Evolutionary conservation across 2,113 vertebrate species (phyloP).

Genomic region (Psephotus haematonotus): DNA sequence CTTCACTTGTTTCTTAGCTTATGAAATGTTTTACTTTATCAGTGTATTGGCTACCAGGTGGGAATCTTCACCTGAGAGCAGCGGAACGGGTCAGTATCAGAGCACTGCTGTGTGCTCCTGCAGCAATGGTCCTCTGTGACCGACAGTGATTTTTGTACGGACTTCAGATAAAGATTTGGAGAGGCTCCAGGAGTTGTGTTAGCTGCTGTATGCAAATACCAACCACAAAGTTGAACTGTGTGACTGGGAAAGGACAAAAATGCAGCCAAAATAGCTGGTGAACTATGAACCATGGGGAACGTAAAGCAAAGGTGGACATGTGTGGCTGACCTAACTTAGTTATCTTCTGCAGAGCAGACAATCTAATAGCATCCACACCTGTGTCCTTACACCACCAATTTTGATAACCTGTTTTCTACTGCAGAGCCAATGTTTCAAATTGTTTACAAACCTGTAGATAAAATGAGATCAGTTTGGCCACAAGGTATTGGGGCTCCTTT

Average conservation of each 20-base stretch:
- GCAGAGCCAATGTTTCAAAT: neutral
- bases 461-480: neutral
- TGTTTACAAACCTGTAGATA: conserved; percentile 28
- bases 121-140: rapidly evolving
- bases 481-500: neutral
- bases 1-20: neutral
- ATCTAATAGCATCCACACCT: neutral
- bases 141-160: rapidly evolving
- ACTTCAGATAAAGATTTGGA: neutral
- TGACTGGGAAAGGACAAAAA: neutral
- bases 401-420: conserved; percentile 36
- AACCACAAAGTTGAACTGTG: rapidly evolving
- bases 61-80: neutral
- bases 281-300: neutral
- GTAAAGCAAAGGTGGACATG: neutral
- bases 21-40: neutral
- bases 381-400: neutral
- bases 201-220: neutral
- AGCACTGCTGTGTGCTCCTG: rapidly evolving
- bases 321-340: neutral
- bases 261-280: neutral
- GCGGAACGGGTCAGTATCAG: neutral
- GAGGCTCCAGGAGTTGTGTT: neutral
- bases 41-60: neutral
- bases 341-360: neutral